Evolutionary conservation across 2,113 vertebrate species (phyloP).

Genomic region (Oryzias celebensis): DNA sequence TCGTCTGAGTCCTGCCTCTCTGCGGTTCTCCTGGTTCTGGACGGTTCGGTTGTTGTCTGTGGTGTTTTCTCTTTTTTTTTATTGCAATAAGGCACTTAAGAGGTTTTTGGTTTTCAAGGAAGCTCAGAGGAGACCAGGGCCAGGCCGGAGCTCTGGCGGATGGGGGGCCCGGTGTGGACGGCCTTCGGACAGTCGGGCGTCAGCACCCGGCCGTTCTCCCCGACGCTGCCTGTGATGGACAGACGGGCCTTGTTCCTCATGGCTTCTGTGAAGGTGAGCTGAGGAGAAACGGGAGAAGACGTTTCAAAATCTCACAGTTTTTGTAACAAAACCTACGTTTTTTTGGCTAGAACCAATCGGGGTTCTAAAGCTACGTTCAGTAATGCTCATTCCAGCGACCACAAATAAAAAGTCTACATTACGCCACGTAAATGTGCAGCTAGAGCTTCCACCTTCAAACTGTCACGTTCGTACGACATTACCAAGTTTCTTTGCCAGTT

Average conservation of each 20-base stretch:
- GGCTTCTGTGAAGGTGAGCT: constrained; percentile 99
- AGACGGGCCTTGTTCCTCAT: constrained; percentile 99
- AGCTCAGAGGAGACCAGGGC: constrained; percentile 98
- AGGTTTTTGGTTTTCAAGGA: constrained; percentile 98
- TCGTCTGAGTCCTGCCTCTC: constrained; percentile 34
- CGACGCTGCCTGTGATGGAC: constrained; percentile 98
- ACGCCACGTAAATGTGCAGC: too few species aligned
- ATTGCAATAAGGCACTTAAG: constrained; percentile 94
- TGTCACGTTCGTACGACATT: too few species aligned
- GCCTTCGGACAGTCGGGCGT: constrained; percentile 98
- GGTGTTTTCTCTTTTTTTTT: constrained; percentile 29
- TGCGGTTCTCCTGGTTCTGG: constrained; percentile 28
- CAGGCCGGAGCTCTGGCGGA: constrained; percentile 96
- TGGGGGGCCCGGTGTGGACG: constrained; percentile 88
- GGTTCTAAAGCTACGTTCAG: too few species aligned
- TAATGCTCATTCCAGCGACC: too few species aligned
- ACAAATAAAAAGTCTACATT: too few species aligned
- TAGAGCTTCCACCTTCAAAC: too few species aligned
- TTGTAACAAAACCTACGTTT: background rate
- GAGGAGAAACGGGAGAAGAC: constrained; percentile 32
- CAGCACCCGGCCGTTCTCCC: constrained; percentile 95
- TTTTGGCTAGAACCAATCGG: too few species aligned
- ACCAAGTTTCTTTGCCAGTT: too few species aligned
- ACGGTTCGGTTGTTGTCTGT: constrained; percentile 17
- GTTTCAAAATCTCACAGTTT: background rate